Conservation (phyloP, 2,888 invertebrate species). For the Polydrusus pterygomalis region DNA sequence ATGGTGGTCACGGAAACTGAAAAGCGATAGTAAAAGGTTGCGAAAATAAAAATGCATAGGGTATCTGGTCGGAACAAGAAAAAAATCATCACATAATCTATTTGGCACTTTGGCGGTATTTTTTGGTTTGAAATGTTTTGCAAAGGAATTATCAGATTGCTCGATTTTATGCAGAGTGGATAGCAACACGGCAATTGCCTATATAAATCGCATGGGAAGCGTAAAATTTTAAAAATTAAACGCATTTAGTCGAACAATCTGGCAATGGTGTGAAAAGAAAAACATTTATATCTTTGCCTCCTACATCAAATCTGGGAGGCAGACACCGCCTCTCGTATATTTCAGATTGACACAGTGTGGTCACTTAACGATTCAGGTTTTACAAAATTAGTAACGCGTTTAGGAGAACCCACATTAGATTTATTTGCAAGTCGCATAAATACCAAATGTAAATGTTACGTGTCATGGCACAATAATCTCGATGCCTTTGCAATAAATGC, state of each 20-base stretch:
- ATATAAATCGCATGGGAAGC: slow-evolving; percentile 46
- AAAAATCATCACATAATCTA: slow-evolving; percentile 56
- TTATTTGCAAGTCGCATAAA: slow-evolving; percentile 48
- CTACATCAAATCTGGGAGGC: slow-evolving; percentile 43
- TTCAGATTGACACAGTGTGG: slow-evolving; percentile 5
- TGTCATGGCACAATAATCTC: slow-evolving; percentile 32
- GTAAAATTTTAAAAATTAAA: slow-evolving; percentile 32
- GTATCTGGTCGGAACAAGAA: slow-evolving; percentile 54
- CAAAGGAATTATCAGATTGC: slow-evolving; percentile 31
- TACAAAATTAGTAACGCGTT: not conserved
- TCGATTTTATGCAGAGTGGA: slow-evolving; percentile 41
- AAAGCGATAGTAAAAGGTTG: not conserved
- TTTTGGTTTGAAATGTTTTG: slow-evolving; percentile 57
- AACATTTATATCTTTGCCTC: slow-evolving; percentile 48
- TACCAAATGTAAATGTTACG: slow-evolving; percentile 59
- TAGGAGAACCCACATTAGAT: slow-evolving; percentile 29
- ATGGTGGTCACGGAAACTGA: slow-evolving; percentile 1
- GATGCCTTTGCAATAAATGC: slow-evolving; percentile 57
- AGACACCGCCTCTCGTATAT: slow-evolving; percentile 27
- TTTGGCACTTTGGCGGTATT: slow-evolving; percentile 58
- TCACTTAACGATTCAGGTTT: slow-evolving; percentile 51
- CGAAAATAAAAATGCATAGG: slow-evolving; percentile 43
- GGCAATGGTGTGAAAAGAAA: slow-evolving; percentile 46
- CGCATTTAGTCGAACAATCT: slow-evolving; percentile 32
- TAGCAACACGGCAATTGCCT: slow-evolving; percentile 43